A percentile compares a stretch with the other conserved stretches of the same genome.
Conservation (phyloP, 2,113 vertebrate species). For the Anolis carolinensis region DNA sequence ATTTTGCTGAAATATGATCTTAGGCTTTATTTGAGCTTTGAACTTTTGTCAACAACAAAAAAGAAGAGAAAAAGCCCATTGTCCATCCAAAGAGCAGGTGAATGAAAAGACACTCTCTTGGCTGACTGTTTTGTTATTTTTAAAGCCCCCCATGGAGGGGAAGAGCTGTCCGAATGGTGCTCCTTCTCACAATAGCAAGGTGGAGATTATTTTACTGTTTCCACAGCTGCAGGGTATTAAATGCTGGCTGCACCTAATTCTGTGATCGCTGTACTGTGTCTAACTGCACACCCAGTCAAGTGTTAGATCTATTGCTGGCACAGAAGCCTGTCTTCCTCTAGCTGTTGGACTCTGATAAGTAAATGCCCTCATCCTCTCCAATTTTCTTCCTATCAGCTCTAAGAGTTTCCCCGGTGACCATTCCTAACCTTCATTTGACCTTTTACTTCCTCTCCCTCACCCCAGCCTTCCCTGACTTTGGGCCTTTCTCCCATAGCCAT, state of each 20-base stretch:
- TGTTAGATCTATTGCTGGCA: conserved; percentile 56
- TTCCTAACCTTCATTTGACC: conserved; percentile 27
- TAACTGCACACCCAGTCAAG: conserved; percentile 66
- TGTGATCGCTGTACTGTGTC: conserved; percentile 72
- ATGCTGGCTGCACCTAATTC: conserved; percentile 74
- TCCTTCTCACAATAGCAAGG: conserved; percentile 62
- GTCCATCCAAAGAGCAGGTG: conserved; percentile 36
- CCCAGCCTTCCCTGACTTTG: background rate
- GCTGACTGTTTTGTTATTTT: conserved; percentile 36
- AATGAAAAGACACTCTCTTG: conserved; percentile 30
- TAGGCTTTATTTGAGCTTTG: conserved; percentile 39
- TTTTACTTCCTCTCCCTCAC: conserved; percentile 11
- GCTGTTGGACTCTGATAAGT: conserved; percentile 42
- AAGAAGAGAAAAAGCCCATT: background rate
- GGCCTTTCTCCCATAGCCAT: background rate
- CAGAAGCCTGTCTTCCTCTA: conserved; percentile 52
- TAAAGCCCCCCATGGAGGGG: conserved; percentile 51
- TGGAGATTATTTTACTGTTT: conserved; percentile 82
- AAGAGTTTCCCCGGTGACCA: conserved; percentile 40
- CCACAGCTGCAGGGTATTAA: conserved; percentile 80
- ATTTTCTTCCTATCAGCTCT: conserved; percentile 43
- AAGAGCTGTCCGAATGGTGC: conserved; percentile 64
- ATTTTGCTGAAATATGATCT: background rate
- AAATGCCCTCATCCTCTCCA: conserved; percentile 47
- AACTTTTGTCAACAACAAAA: conserved; percentile 21